Conservation (phyloP, 2,113 vertebrate species). For the Seriola rivoliana region DNA sequence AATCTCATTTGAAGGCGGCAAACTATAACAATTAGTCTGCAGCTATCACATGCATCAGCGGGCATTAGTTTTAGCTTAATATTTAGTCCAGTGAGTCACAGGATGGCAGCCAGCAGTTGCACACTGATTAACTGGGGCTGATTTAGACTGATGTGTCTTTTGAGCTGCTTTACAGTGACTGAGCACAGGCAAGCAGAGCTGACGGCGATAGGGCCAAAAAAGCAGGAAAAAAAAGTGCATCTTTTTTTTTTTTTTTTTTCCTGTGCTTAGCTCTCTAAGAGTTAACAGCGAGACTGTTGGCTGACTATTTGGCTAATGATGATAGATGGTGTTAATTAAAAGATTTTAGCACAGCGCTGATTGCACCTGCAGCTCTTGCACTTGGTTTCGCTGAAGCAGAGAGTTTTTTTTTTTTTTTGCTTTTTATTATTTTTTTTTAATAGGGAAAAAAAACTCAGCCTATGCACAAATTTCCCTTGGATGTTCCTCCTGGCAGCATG, state of each 20-base stretch:
- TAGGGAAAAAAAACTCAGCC: constrained; percentile 3
- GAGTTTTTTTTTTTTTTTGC: background rate
- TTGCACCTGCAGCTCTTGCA: constrained; percentile 79
- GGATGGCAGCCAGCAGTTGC: constrained; percentile 51
- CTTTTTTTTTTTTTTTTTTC: constrained; percentile 55
- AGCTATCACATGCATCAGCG: constrained; percentile 67
- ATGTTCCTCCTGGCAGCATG: constrained; percentile 33
- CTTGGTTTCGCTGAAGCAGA: constrained; percentile 58
- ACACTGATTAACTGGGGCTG: constrained; percentile 66
- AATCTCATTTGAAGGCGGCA: constrained; percentile 52
- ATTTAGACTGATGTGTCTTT: constrained; percentile 80
- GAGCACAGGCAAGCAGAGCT: constrained; percentile 52
- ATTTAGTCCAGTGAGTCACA: constrained; percentile 46
- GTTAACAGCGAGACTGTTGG: constrained; percentile 78
- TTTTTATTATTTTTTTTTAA: constrained; percentile 24
- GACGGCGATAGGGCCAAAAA: constrained; percentile 38
- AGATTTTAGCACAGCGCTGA: constrained; percentile 82
- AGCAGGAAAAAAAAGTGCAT: constrained; percentile 55
- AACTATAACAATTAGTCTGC: constrained; percentile 69
- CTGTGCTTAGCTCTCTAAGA: constrained; percentile 73
- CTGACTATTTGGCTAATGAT: constrained; percentile 86
- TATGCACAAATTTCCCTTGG: constrained; percentile 47
- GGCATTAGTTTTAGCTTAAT: constrained; percentile 64
- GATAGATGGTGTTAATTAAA: constrained; percentile 87
- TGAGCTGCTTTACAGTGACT: constrained; percentile 63